These are phyloP conservation scores for Melanitta fusca DNA, from an alignment of 2,797 vertebrate genomes.

Conservation along the genomic window DNA sequence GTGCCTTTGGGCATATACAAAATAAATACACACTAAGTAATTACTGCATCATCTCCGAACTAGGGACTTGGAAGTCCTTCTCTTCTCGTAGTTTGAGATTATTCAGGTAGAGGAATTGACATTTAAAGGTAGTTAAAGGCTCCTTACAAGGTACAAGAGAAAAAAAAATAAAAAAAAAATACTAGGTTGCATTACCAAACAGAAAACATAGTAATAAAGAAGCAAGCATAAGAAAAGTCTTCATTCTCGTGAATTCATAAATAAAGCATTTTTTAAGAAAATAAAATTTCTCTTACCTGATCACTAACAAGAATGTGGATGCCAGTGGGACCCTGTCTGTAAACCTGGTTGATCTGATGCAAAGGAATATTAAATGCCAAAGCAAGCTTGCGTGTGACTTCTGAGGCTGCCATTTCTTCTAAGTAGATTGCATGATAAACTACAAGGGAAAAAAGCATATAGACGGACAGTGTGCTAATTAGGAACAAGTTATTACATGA, in stretches of 20 bases:
- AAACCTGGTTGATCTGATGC: constrained; percentile 92
- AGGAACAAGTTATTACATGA: background rate
- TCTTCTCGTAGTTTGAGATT: background rate
- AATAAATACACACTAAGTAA: background rate
- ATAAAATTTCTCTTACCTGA: constrained; percentile 81
- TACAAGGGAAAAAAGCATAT: constrained; percentile 57
- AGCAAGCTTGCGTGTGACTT: constrained; percentile 92
- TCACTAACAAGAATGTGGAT: constrained; percentile 94
- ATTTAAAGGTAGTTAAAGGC: background rate
- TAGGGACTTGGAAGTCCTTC: background rate
- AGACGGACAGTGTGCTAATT: background rate
- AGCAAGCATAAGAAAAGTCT: background rate
- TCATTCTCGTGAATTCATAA: background rate
- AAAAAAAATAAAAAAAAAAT: background rate
- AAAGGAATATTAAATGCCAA: constrained; percentile 89
- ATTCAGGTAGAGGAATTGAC: background rate
- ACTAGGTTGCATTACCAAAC: background rate
- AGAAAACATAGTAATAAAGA: background rate
- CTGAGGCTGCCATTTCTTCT: constrained; percentile 92
- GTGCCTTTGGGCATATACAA: background rate
- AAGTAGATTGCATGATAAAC: constrained; percentile 95
- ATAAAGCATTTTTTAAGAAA: background rate
- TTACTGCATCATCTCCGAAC: background rate
- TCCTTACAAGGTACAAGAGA: background rate
- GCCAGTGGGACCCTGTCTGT: constrained; percentile 93